These are phyloP conservation scores for Corella eumyota DNA, from an alignment of 23 tunicate genomes.

Conservation along the genomic window DNA sequence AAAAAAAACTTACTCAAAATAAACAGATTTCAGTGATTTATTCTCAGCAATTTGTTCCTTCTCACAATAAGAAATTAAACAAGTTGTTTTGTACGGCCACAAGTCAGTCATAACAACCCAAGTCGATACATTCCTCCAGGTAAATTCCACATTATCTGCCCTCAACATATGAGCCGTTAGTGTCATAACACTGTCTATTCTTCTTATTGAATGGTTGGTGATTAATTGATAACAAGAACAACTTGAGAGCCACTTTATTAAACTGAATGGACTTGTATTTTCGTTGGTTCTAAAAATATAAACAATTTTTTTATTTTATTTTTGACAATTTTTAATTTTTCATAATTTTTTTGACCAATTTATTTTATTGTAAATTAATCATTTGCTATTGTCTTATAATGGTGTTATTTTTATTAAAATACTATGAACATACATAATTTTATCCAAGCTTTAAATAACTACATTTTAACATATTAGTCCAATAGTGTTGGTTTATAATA, in stretches of 20 bases:
- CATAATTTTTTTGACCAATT: no score
- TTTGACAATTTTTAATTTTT: no score
- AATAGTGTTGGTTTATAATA: no score
- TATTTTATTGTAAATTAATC: no score
- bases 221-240: conserved; percentile 61
- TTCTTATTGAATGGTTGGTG: conserved; percentile 63
- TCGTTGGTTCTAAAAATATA: no score
- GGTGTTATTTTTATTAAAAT: no score
- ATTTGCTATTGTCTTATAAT: no score
- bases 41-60: conserved; percentile 1
- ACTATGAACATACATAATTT: no score
- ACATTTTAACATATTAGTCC: no score
- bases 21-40: conserved; percentile 26
- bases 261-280: no score
- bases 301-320: no score
- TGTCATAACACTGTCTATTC: conserved; percentile 52
- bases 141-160: conserved; percentile 49
- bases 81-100: conserved; percentile 73
- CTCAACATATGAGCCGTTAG: conserved; percentile 80
- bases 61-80: conserved; percentile 17
- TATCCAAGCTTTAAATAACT: no score
- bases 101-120: conserved; percentile 87
- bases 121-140: conserved; percentile 52
- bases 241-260: conserved; percentile 36
- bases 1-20: conserved; percentile 27